Conservation (phyloP, 2,113 vertebrate genomes). For the Spea bombifrons region DNA sequence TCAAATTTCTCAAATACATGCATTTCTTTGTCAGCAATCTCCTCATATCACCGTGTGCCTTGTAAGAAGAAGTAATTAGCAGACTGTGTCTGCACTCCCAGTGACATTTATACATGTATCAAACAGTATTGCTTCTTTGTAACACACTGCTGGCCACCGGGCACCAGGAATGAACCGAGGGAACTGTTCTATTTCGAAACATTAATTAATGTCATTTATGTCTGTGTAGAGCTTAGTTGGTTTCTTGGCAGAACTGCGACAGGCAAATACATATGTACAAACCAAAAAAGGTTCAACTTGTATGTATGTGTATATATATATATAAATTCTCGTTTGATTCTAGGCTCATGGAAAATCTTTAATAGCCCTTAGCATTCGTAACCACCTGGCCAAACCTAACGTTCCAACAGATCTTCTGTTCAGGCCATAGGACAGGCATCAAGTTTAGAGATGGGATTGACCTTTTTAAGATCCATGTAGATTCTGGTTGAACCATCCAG, state of each 20-base stretch:
- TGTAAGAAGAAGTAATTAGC: not conserved
- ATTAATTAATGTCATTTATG: slow-evolving; percentile 5
- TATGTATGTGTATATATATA: too few species aligned
- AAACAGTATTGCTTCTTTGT: not conserved
- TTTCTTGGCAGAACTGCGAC: not conserved
- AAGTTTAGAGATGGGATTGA: too few species aligned
- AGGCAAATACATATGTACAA: not conserved
- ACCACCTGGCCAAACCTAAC: too few species aligned
- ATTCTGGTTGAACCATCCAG: too few species aligned
- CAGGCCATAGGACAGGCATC: too few species aligned
- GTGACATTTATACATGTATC: slow-evolving; percentile 10
- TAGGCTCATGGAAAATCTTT: too few species aligned
- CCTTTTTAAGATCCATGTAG: too few species aligned
- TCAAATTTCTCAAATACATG: not conserved
- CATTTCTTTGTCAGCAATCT: not conserved
- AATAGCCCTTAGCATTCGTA: too few species aligned
- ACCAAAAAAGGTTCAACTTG: too few species aligned
- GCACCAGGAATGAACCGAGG: not conserved
- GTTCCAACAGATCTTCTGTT: too few species aligned
- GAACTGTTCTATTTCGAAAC: not conserved
- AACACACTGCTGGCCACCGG: not conserved
- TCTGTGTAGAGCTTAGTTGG: not conserved
- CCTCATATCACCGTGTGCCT: not conserved
- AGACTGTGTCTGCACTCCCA: not conserved
- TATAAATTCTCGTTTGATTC: too few species aligned